Evolutionary conservation across 1,140 invertebrate genomes (phyloP).

Genomic region (Conus betulinus): DNA sequence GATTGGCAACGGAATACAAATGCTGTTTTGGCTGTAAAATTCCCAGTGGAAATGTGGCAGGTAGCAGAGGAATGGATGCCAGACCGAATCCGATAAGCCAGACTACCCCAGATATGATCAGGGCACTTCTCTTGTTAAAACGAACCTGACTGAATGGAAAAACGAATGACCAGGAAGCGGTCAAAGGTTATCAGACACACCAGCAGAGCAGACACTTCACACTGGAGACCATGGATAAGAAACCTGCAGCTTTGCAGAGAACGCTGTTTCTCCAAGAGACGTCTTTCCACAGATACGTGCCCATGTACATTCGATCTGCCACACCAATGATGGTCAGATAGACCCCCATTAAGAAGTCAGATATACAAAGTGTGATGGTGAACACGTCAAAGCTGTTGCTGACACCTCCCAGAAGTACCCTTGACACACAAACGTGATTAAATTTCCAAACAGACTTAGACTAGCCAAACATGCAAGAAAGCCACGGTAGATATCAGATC

Average conservation of each 20-base stretch:
- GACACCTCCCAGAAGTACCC: neutral
- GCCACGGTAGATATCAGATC: neutral
- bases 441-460: neutral
- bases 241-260: neutral
- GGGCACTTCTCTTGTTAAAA: neutral
- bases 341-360: slow-evolving; percentile 11
- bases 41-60: neutral
- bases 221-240: neutral
- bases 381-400: neutral
- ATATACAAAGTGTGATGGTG: neutral
- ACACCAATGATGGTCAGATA: neutral
- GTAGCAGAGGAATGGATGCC: neutral
- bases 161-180: neutral
- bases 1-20: neutral
- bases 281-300: neutral
- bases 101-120: neutral
- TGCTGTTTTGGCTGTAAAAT: neutral
- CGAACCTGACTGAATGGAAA: neutral
- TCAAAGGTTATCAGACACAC: neutral
- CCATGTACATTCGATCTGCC: neutral
- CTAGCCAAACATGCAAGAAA: neutral
- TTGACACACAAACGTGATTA: neutral
- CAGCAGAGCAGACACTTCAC: neutral
- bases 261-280: neutral
- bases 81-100: neutral